Conservation (phyloP, 2,888 invertebrate species). For the Alsophila aescularia region DNA sequence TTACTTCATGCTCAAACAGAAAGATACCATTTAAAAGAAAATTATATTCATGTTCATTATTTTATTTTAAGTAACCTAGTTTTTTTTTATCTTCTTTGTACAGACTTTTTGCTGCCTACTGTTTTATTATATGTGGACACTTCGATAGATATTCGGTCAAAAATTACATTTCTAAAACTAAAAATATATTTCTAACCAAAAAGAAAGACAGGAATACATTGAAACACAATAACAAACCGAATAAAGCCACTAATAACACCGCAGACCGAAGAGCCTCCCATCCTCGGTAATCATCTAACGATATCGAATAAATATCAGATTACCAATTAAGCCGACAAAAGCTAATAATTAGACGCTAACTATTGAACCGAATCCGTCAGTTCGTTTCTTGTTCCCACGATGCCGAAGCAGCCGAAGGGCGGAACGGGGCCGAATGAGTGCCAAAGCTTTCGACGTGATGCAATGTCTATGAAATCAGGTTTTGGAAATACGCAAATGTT, state of each 20-base stretch:
- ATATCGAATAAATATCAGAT: constrained; percentile 48
- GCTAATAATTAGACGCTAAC: constrained; percentile 52
- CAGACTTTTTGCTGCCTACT: too few species aligned
- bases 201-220: too few species aligned
- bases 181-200: neutral
- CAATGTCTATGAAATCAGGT: neutral
- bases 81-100: too few species aligned
- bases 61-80: too few species aligned
- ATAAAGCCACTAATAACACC: neutral
- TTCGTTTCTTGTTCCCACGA: constrained; percentile 55
- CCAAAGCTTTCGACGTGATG: constrained; percentile 15
- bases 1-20: too few species aligned
- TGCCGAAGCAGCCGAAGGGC: constrained; percentile 26
- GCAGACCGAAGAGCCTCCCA: constrained; percentile 6
- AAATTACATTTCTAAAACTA: neutral
- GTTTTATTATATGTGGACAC: too few species aligned
- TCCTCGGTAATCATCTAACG: constrained; percentile 18
- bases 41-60: too few species aligned
- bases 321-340: constrained; percentile 57
- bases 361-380: constrained; percentile 51
- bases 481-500: neutral
- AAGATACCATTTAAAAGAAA: too few species aligned
- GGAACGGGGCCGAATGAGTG: constrained; percentile 19
- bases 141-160: too few species aligned
- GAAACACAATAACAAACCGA: neutral